Base-by-base conservation (phyloP, 2,888 invertebrate genomes). In the Tuberolachnus salignus region DNA sequence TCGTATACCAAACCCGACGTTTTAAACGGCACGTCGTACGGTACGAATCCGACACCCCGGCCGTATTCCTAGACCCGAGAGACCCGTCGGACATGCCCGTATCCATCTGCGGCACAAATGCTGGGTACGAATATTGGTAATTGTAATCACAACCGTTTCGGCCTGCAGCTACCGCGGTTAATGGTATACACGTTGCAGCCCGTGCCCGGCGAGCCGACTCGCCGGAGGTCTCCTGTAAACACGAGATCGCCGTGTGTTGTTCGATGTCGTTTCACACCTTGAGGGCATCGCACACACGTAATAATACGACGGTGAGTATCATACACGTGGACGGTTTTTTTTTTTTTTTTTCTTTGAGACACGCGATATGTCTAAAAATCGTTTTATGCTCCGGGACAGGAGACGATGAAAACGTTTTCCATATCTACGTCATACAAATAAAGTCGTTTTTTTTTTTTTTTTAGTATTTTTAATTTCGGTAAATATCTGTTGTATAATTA, bases 181-280 rank as follows among this genome's bases (percentile, higher is more conserved):
- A 26, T 26, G 6, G 21, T 8, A 0, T 34, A 34, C 34, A 34
- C 57, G 23, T 57, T 14, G 14, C 23, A 11, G 53, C 53, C n/a
- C 57, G 23, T 23, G 57, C 9, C 21, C 42, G n/a, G 16, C n/a
- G 2, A 3, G 49, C n/a, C 23, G 49, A 49, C 23, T 49, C 46
- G 4, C 34, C 34, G 63, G 51, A 21, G 61, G 61, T 63, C 63
- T 26, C 34, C 9, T 19, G 14, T 10, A 16, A 23, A 53, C 19
- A 9, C 34, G 34, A 34, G 3, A 34, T 34, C 34, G 6, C 34
- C 34, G 57, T 42, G 72, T 73, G 51, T 21, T 73, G 73, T 73
- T 73, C 21, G 63, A 51, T 42, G 51, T 73, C 73, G 63, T 63
- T 63, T 73, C 63, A 42, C 73, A 73, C 73, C 72, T 61, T n/a